Conservation (phyloP, 1,140 invertebrate species). For the Arctopsyche grandis region DNA sequence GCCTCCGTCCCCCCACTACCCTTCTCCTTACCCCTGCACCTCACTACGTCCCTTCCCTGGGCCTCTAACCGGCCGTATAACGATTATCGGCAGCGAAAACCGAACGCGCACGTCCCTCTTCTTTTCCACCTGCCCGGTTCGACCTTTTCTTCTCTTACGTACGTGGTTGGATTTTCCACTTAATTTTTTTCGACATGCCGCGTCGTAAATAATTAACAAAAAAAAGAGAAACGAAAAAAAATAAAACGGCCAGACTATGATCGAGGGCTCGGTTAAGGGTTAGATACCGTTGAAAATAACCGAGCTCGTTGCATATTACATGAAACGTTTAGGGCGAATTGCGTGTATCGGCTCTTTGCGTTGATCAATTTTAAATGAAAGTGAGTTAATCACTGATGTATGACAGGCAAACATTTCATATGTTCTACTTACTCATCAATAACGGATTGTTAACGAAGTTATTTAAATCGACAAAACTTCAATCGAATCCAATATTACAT, state of each 20-base stretch:
- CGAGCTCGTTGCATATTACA: not conserved
- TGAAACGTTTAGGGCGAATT: not conserved
- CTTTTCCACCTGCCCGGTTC: conserved; percentile 16
- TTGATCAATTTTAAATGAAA: conserved; percentile 8
- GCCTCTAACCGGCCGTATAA: conserved; percentile 47
- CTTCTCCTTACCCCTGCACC: not conserved
- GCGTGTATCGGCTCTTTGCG: not conserved
- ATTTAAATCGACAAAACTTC: too few species aligned
- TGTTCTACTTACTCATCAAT: too few species aligned
- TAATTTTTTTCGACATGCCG: conserved; percentile 29
- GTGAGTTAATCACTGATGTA: not conserved
- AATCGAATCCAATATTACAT: too few species aligned
- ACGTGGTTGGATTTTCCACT: conserved; percentile 6
- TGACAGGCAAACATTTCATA: too few species aligned
- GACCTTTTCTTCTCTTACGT: not conserved
- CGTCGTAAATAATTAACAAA: not conserved
- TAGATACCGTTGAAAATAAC: too few species aligned
- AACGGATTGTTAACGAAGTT: too few species aligned
- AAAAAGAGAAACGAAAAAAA: not conserved
- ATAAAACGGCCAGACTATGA: not conserved
- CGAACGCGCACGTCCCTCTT: conserved; percentile 17
- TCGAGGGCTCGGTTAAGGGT: too few species aligned
- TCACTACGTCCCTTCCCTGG: not conserved
- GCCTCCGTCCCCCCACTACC: not conserved
- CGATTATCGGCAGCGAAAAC: conserved; percentile 52